Evolutionary conservation across 64 coral and sea anemone genomes (phyloP), one percentile per base, ranked within the genome.

Genomic region (Montipora sp.): DNA sequence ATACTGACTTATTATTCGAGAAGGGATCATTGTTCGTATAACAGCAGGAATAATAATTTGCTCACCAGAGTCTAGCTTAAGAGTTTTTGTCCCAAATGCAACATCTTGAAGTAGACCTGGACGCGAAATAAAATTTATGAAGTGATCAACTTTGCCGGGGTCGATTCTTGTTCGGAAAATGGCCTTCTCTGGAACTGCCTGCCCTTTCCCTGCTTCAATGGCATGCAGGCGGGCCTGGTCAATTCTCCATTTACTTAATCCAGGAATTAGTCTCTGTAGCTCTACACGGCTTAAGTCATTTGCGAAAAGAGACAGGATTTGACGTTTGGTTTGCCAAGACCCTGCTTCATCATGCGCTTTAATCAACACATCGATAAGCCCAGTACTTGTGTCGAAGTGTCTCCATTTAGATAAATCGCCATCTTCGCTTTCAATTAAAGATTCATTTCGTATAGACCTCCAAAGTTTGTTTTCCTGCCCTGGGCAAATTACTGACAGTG

Each of bases 11-110:
- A 75, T 75, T 8, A 75, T 53, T 19, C 87, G 11, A 68, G 87
- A 88, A 12, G 69, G 87, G 13, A 88, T 88, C 44, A 75, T n/a
- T 21, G 87, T 88, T 88, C 69, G 73, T 48, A 88, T 75, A 8
- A 88, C 87, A 19, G 87, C 87, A 2, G 87, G 87, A 24, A 88
- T 88, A 12, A 57, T 63, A 12, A 63, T 63, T 3, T 15, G 59
- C 59, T 63, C 14, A 16, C 59, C 59, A 63, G 10, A 63, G 59
- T 63, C 59, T 14, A 63, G 59, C 14, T 14, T 63, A 11, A 63
- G 59, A 63, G 9, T 63, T 8, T 63, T 63, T 1, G 59, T 63
- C 1, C 59, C 59, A 63, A 63, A 63, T 63, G 59, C 5, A 11
- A 63, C 59, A 16, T 63, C 59, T 16, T 63, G 59, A 16, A 16